Percentiles rank a stretch among this genome's conserved stretches.
phyloP scores from a whole-genome alignment of 2,797 vertebrate genomes.

The Chaunax sp. region DNA sequence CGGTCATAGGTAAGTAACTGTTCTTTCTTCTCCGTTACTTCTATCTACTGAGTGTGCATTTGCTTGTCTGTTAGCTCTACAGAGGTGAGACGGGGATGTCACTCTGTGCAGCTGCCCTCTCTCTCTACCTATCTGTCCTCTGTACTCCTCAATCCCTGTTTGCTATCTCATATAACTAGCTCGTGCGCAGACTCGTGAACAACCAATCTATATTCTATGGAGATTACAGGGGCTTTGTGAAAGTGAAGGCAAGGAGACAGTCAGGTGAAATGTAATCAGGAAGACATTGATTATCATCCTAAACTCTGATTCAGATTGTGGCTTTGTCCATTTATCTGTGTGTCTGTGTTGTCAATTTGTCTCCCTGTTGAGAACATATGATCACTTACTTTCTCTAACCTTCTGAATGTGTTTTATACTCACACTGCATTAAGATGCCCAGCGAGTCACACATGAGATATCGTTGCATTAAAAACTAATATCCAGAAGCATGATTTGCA shows the following conservation, averaged over 20 bases:
- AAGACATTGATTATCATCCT: slow-evolving; percentile 63
- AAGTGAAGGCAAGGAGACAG: slow-evolving; percentile 60
- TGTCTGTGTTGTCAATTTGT: slow-evolving; percentile 18
- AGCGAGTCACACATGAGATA: slow-evolving; percentile 37
- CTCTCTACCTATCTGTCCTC: slow-evolving; percentile 36
- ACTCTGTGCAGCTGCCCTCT: slow-evolving; percentile 14
- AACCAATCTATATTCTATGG: slow-evolving; percentile 64
- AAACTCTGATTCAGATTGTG: slow-evolving; percentile 51
- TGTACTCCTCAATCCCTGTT: slow-evolving; percentile 48
- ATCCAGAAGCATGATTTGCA: slow-evolving; percentile 40
- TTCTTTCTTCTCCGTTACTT: slow-evolving; percentile 23
- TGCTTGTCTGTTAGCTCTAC: slow-evolving; percentile 51
- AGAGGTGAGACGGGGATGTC: slow-evolving; percentile 54
- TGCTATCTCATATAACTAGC: slow-evolving; percentile 60
- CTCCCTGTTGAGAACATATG: slow-evolving; percentile 32
- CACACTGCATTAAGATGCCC: slow-evolving; percentile 27
- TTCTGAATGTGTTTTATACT: slow-evolving; percentile 14
- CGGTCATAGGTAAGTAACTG: slow-evolving; percentile 58
- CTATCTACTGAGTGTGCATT: slow-evolving; percentile 35
- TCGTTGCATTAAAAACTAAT: slow-evolving; percentile 49
- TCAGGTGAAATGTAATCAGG: slow-evolving; percentile 68
- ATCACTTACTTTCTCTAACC: slow-evolving; percentile 17
- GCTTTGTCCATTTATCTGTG: slow-evolving; percentile 33
- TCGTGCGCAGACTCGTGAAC: slow-evolving; percentile 67
- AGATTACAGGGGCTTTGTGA: slow-evolving; percentile 62